Base-by-base conservation (phyloP, 1,140 invertebrate genomes). In the Sarcophaga peregrina region DNA sequence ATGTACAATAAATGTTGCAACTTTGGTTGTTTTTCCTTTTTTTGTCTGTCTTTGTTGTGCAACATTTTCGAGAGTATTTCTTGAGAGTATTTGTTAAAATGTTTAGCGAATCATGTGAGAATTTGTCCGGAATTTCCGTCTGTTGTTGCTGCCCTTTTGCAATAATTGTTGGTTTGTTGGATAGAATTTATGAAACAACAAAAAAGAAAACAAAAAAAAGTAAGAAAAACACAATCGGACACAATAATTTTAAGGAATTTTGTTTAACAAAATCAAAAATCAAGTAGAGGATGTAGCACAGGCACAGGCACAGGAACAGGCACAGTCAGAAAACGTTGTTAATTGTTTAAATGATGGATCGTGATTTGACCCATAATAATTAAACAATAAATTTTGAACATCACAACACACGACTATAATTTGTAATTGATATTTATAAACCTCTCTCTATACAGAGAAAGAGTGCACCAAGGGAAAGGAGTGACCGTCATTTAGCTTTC, bases 301-400 rank as follows among this genome's bases (percentile, higher is more conserved):
- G 15, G n/a, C 11, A 58, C 15, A 7, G n/a, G n/a, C n/a, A 58
- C 7, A 58, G 15, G n/a, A 1, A 58, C 15, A 7, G n/a, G n/a
- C n/a, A n/a, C 5, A 58, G 54, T 15, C 15, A 37, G 25, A 74
- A 74, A 74, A 46, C 11, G 17, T 78, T 50, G 47, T 78, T 78
- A 78, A 78, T 78, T 78, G 75, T 78, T 78, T 78, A 78, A 78
- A 78, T 78, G 75, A 78, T 78, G 48, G 11, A 78, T 78, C 75
- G 75, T 78, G 75, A 78, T 78, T 78, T 78, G 47, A 20, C 62
- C 62, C 47, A 50, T 20, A 78, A 78, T 50, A 78, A 78, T 78
- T 78, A 78, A 50, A 78, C 20, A 78, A 78, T 76, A 76, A 76
- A 76, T 76, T 78, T 78, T 20, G 20, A n/a, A 20, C 20, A 68